Conservation (phyloP, 2,113 vertebrate species). For the Kobus ellipsiprymnus region DNA sequence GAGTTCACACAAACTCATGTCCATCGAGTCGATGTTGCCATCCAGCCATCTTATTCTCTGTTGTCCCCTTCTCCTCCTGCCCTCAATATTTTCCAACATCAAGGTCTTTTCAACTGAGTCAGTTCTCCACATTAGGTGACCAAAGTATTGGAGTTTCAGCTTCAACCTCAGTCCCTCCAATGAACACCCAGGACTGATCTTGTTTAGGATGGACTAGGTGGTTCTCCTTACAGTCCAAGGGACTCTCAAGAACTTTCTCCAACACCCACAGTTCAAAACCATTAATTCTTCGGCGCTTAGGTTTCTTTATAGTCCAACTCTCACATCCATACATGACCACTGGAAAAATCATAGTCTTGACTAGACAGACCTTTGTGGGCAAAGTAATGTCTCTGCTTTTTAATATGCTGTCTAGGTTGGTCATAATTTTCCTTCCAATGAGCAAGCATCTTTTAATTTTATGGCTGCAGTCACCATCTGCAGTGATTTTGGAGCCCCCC, state of each 20-base stretch:
- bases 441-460: not conserved
- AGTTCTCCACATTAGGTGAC: not conserved
- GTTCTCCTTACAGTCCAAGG: not conserved
- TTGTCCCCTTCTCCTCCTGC: not conserved
- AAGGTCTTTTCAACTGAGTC: not conserved
- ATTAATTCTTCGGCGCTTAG: accelerated
- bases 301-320: not conserved
- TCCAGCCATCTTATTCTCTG: not conserved
- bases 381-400: not conserved
- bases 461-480: not conserved
- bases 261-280: not conserved
- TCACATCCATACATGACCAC: not conserved
- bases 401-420: not conserved
- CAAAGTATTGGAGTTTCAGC: not conserved
- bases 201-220: not conserved
- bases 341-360: not conserved
- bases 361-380: not conserved
- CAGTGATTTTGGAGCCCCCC: not conserved
- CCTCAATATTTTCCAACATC: not conserved
- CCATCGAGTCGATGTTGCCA: not conserved
- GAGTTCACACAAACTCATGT: not conserved
- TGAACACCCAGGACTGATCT: not conserved
- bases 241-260: not conserved
- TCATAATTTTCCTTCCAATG: not conserved
- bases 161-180: not conserved